These are phyloP conservation scores for Stichodactyla mertensii DNA, from an alignment of 64 coral and sea anemone species.

Conservation along the genomic window DNA sequence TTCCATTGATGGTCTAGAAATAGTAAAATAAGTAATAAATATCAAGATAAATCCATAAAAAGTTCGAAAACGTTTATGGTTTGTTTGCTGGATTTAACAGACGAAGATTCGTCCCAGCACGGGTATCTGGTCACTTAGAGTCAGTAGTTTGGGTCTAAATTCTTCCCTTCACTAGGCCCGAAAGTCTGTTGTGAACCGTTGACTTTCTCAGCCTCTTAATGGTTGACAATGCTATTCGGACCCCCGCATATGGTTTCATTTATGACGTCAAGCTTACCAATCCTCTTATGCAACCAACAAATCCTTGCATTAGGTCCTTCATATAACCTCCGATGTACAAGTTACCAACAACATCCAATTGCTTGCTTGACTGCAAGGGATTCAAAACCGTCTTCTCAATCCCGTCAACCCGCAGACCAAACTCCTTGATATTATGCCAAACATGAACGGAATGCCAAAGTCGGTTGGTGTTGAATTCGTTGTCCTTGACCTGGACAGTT, in stretches of 20 bases:
- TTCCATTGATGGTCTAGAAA: slow-evolving; percentile 79
- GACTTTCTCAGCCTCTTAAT: too few species aligned
- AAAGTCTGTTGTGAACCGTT: too few species aligned
- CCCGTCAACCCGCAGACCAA: slow-evolving; percentile 36
- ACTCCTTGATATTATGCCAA: slow-evolving; percentile 45
- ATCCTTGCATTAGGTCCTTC: slow-evolving; percentile 57
- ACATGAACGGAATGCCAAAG: slow-evolving; percentile 27
- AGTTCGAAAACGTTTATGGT: too few species aligned
- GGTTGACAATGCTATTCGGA: too few species aligned
- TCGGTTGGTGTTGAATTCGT: slow-evolving; percentile 20
- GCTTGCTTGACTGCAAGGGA: slow-evolving; percentile 31
- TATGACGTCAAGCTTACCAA: slow-evolving; percentile 43
- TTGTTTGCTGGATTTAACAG: too few species aligned
- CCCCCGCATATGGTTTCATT: too few species aligned
- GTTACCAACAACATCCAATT: slow-evolving; percentile 21
- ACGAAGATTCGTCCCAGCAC: not conserved
- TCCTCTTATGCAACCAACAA: slow-evolving; percentile 85
- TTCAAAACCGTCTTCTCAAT: not conserved
- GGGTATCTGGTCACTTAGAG: too few species aligned
- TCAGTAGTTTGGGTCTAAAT: not conserved
- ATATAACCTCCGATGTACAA: slow-evolving; percentile 38
- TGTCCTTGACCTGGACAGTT: not conserved
- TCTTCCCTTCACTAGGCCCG: too few species aligned
- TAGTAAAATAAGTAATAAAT: not conserved
- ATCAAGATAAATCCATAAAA: too few species aligned